These are phyloP conservation scores for Xiphophorus maculatus DNA, from an alignment of 2,113 vertebrate genomes.

Conservation along the genomic window DNA sequence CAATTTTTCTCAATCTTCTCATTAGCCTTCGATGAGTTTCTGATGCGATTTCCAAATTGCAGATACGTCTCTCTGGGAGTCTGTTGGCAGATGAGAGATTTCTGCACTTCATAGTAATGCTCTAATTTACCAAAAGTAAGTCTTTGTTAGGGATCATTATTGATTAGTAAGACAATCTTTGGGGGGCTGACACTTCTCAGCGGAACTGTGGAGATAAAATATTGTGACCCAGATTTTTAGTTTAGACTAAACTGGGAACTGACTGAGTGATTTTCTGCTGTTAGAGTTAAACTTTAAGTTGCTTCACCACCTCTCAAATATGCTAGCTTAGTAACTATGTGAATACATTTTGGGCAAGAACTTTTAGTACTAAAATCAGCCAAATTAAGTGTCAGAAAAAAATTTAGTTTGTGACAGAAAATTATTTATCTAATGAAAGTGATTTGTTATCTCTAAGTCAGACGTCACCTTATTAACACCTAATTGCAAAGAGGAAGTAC, in stretches of 20 bases:
- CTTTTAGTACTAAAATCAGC: not conserved
- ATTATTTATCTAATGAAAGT: no score
- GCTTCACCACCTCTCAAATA: not conserved
- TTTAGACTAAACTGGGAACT: not conserved
- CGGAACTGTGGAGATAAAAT: not conserved
- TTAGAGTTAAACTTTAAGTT: not conserved
- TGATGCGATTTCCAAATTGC: constrained; percentile 40
- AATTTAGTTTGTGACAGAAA: no score
- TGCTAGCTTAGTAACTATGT: not conserved
- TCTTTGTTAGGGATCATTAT: not conserved
- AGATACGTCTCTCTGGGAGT: constrained; percentile 24
- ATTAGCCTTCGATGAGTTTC: constrained; percentile 24
- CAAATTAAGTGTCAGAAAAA: not conserved
- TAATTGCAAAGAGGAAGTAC: no score
- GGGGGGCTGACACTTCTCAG: not conserved
- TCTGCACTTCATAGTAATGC: not conserved
- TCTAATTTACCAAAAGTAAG: not conserved
- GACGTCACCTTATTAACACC: no score
- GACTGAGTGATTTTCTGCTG: not conserved
- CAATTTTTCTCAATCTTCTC: constrained; percentile 21
- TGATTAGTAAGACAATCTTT: not conserved
- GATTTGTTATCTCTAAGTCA: no score
- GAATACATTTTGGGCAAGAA: not conserved
- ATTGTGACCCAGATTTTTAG: not conserved
- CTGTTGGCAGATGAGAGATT: not conserved